A percentile compares a stretch with the other conserved stretches of the same genome.
Evolutionary conservation across 2,888 invertebrate species (phyloP).

Genomic region (Buathra laborator): DNA sequence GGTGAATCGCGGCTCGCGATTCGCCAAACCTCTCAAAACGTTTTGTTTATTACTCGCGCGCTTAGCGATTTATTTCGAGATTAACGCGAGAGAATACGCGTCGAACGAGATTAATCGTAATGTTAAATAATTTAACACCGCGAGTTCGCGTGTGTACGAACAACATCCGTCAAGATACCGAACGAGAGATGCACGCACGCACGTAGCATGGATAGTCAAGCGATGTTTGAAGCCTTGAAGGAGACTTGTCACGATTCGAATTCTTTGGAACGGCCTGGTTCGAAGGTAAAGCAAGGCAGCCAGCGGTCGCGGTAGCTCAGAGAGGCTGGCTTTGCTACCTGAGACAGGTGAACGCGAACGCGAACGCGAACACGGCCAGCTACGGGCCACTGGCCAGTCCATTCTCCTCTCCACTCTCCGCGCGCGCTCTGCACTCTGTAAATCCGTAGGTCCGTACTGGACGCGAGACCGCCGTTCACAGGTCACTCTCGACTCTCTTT

Average conservation of each 20-base stretch:
- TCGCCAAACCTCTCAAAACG: not conserved
- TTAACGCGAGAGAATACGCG: not conserved
- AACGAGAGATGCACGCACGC: conserved; percentile 26
- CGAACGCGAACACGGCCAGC: conserved; percentile 66
- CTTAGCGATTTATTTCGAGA: not conserved
- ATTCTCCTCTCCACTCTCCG: conserved; percentile 68
- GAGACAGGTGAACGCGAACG: conserved; percentile 78
- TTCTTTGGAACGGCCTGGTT: conserved; percentile 58
- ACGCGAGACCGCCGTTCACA: conserved; percentile 73
- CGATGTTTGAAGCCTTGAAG: conserved; percentile 48
- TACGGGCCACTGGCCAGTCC: conserved; percentile 70
- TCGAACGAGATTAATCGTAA: not conserved
- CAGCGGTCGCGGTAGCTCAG: conserved; percentile 24
- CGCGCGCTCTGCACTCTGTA: conserved; percentile 11
- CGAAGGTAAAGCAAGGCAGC: conserved; percentile 36
- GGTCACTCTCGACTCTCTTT: conserved; percentile 79
- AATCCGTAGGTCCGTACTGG: conserved; percentile 55
- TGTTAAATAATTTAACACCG: not conserved
- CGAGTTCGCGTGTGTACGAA: not conserved
- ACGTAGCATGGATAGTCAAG: conserved; percentile 7
- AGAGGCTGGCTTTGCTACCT: conserved; percentile 70
- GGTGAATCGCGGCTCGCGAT: not conserved
- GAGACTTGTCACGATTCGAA: conserved; percentile 67
- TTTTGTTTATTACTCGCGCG: not conserved
- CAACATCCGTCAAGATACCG: conserved; percentile 22